phyloP scores from a whole-genome alignment of 2,797 vertebrate genomes.

The Epinephelus malabaricus region DNA sequence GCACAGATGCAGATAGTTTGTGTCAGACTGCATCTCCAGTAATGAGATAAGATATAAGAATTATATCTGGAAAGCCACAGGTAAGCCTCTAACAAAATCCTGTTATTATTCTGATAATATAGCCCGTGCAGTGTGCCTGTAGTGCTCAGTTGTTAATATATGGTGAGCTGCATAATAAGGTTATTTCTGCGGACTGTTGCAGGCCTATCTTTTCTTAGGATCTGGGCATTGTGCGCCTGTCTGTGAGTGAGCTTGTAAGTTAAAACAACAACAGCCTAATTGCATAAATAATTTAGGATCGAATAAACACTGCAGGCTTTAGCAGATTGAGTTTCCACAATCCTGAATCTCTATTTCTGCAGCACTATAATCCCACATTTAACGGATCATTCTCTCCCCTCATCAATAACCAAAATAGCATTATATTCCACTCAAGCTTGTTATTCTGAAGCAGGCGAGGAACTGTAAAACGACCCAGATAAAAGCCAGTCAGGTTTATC shows the following conservation, averaged over 20 bases:
- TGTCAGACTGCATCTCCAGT: neutral
- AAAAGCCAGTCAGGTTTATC: neutral
- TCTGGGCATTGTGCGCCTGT: conserved; percentile 6
- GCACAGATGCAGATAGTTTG: neutral
- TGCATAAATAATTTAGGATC: conserved; percentile 78
- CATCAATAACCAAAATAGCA: conserved; percentile 51
- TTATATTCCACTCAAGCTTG: conserved; percentile 61
- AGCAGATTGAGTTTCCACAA: conserved; percentile 66
- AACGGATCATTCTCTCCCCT: conserved; percentile 22
- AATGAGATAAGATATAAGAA: neutral
- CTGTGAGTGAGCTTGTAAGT: conserved; percentile 15
- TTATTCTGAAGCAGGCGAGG: conserved; percentile 15
- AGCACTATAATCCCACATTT: conserved; percentile 22
- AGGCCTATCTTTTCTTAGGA: neutral
- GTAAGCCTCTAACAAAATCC: conserved; percentile 2
- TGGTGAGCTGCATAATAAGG: neutral
- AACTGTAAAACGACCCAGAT: conserved; percentile 33
- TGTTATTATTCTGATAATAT: neutral
- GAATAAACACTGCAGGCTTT: conserved; percentile 55
- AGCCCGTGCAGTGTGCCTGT: neutral
- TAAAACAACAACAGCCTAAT: conserved; percentile 67
- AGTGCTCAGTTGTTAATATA: neutral
- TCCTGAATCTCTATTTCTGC: conserved; percentile 51
- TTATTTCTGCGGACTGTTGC: neutral
- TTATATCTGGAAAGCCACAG: neutral